Conservation (phyloP, 2,113 vertebrate species). For the Condylura cristata region DNA sequence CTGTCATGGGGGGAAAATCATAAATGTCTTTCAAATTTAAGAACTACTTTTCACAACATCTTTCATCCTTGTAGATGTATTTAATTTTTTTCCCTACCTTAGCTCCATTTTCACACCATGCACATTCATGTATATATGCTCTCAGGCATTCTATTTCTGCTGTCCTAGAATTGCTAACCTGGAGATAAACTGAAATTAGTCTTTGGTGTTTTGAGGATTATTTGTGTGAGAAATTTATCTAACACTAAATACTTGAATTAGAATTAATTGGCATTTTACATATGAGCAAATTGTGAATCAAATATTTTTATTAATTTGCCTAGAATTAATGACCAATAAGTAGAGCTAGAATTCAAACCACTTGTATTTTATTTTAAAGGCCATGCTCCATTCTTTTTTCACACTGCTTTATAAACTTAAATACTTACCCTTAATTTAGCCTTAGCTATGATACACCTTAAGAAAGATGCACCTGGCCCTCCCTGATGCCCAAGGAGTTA, state of each 20-base stretch:
- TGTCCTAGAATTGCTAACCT: background rate
- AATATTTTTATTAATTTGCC: no score
- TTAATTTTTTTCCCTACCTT: background rate
- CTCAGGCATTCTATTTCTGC: background rate
- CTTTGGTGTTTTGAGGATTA: background rate
- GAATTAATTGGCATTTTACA: constrained; percentile 25
- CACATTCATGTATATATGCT: background rate
- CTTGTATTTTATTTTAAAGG: constrained; percentile 26
- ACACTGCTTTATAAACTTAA: background rate
- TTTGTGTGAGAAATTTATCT: constrained; percentile 2
- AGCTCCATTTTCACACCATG: background rate
- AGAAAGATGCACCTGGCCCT: background rate
- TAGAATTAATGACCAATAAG: background rate
- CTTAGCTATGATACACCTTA: background rate
- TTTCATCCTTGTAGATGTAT: background rate
- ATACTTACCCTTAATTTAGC: background rate
- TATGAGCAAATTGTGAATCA: constrained; percentile 14
- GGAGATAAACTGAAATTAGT: background rate
- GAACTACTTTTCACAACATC: background rate
- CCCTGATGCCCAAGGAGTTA: no score
- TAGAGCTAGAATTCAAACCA: constrained; percentile 13
- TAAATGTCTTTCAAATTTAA: constrained; percentile 23
- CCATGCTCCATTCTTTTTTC: background rate
- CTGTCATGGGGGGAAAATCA: background rate
- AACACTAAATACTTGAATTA: background rate